Evolutionary conservation across 2,888 invertebrate species (phyloP).

Genomic region (Aleiodes leptofemur): DNA sequence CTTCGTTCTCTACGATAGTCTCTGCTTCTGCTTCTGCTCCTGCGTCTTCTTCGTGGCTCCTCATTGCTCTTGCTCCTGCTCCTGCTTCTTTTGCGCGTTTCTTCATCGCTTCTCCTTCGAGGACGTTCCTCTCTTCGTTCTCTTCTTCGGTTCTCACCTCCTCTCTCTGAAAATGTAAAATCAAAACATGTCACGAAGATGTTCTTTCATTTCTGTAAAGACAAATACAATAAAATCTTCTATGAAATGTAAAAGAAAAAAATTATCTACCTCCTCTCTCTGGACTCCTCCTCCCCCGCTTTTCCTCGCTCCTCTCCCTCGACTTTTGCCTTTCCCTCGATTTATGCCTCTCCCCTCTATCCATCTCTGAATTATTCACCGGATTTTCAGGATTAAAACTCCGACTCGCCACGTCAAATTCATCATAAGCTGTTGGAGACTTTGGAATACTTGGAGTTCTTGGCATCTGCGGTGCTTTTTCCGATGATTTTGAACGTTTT

Average conservation of each 20-base stretch:
- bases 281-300: too few species aligned
- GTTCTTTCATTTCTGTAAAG: too few species aligned
- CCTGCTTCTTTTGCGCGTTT: conserved; percentile 22
- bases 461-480: background rate
- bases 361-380: background rate
- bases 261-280: background rate
- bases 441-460: conserved; percentile 2
- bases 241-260: too few species aligned
- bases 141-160: conserved; percentile 16
- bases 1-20: conserved; percentile 3
- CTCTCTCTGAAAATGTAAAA: too few species aligned
- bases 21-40: background rate
- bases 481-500: background rate
- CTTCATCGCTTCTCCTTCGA: conserved; percentile 15
- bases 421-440: conserved; percentile 45
- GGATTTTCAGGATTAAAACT: conserved; percentile 45
- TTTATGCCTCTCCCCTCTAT: background rate
- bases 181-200: too few species aligned
- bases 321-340: too few species aligned
- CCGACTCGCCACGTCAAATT: conserved; percentile 49
- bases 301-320: too few species aligned
- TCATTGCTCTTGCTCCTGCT: background rate
- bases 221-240: too few species aligned
- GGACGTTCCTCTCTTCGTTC: background rate
- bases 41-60: background rate